A percentile compares a stretch with the other conserved stretches of the same genome.
These are phyloP conservation scores for Odontesthes bonariensis DNA, from an alignment of 2,113 vertebrate genomes.

Conservation along the genomic window DNA sequence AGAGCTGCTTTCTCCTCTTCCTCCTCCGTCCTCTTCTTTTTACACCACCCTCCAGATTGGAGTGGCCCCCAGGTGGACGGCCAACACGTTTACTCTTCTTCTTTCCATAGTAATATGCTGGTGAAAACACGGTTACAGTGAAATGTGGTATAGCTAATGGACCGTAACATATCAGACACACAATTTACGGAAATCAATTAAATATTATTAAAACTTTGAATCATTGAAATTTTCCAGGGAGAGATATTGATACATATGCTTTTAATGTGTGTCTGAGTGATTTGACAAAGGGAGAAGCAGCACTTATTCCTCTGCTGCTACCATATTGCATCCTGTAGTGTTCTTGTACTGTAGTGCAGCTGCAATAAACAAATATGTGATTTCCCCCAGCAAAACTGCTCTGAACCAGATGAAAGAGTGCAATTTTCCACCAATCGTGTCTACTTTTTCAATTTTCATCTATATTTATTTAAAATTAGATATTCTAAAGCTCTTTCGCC, in stretches of 20 bases:
- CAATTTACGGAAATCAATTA: background rate
- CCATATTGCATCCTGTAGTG: slow-evolving; percentile 40
- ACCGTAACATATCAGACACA: background rate
- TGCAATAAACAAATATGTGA: slow-evolving; percentile 25
- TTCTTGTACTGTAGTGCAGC: slow-evolving; percentile 1
- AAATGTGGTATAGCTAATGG: background rate
- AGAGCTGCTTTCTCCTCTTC: slow-evolving; percentile 96
- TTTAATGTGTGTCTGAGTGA: background rate
- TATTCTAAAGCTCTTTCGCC: no score
- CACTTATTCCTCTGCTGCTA: slow-evolving; percentile 24
- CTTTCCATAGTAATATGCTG: slow-evolving; percentile 97
- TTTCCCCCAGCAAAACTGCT: background rate
- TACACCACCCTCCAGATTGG: slow-evolving; percentile 91
- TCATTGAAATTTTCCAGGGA: background rate
- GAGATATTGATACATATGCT: background rate
- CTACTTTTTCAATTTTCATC: background rate
- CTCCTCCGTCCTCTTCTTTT: slow-evolving; percentile 93
- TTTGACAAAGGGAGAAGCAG: slow-evolving; percentile 6
- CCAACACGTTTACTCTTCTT: slow-evolving; percentile 94
- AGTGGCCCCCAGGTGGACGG: slow-evolving; percentile 91
- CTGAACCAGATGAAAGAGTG: background rate
- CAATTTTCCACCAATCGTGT: background rate
- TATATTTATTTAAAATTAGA: background rate
- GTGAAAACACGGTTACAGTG: slow-evolving; percentile 39
- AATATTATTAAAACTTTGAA: background rate